A percentile compares a stretch with the other conserved stretches of the same genome.
Conservation (phyloP, 2,113 vertebrate species). For the Pachypanchax playfairii region DNA sequence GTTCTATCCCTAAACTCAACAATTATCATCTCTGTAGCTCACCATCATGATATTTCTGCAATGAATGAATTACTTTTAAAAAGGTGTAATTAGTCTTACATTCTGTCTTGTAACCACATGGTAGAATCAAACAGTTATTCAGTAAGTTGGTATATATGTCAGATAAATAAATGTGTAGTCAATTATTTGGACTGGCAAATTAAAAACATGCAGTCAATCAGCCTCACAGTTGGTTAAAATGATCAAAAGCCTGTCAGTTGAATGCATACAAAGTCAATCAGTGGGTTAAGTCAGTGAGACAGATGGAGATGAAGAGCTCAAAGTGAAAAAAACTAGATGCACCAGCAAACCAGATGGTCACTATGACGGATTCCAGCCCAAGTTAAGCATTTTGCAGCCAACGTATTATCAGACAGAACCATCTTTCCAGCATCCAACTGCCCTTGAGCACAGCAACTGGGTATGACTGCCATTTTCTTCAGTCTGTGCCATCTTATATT, state of each 20-base stretch:
- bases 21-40: too few relatives aligned
- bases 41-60: too few relatives aligned
- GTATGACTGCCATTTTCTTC: slow-evolving; percentile 26
- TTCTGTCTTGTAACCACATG: too few relatives aligned
- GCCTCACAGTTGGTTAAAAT: neutral
- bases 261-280: slow-evolving; percentile 41
- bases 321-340: slow-evolving; percentile 38
- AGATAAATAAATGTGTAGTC: slow-evolving; percentile 1
- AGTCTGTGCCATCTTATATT: too few relatives aligned
- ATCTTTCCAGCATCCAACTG: slow-evolving; percentile 55
- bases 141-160: neutral
- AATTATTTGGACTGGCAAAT: slow-evolving; percentile 4
- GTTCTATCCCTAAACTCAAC: too few relatives aligned
- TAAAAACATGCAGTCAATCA: slow-evolving; percentile 15
- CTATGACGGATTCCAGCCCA: slow-evolving; percentile 47
- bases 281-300: slow-evolving; percentile 57
- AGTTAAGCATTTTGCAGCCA: slow-evolving; percentile 52
- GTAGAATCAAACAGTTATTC: neutral
- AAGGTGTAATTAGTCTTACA: too few relatives aligned
- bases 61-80: too few relatives aligned
- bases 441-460: slow-evolving; percentile 40
- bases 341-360: slow-evolving; percentile 62
- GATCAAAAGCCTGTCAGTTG: slow-evolving; percentile 21
- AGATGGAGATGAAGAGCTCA: slow-evolving; percentile 67
- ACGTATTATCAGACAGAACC: slow-evolving; percentile 59